phyloP scores from a whole-genome alignment of 2,113 vertebrate genomes.

The Oceanites oceanicus region DNA sequence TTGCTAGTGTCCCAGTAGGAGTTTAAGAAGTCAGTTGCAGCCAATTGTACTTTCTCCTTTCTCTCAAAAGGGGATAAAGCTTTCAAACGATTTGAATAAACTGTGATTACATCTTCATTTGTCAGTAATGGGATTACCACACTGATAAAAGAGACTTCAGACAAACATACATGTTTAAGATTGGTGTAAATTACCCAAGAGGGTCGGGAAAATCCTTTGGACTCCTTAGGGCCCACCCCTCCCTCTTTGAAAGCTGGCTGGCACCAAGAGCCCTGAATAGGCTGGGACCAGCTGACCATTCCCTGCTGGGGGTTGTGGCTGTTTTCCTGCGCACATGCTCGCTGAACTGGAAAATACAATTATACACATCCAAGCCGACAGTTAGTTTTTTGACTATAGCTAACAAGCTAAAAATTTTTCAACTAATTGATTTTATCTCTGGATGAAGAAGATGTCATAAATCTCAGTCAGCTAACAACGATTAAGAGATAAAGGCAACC shows the following conservation, averaged over 20 bases:
- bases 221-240: conserved; percentile 26
- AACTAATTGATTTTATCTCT: conserved; percentile 78
- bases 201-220: conserved; percentile 54
- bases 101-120: conserved; percentile 87
- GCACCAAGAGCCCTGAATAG: conserved; percentile 65
- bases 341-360: conserved; percentile 83
- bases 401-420: conserved; percentile 77
- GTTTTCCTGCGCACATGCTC: conserved; percentile 55
- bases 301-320: conserved; percentile 60
- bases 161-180: conserved; percentile 77
- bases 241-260: conserved; percentile 47
- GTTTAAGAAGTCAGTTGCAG: conserved; percentile 72
- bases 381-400: conserved; percentile 58
- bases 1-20: conserved; percentile 53
- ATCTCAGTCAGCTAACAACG: conserved; percentile 57
- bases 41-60: conserved; percentile 71
- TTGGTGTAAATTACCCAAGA: conserved; percentile 77
- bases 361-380: conserved; percentile 75
- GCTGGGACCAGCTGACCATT: conserved; percentile 64
- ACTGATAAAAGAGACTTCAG: conserved; percentile 73
- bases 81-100: conserved; percentile 77
- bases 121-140: conserved; percentile 87
- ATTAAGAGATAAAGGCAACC: conserved; percentile 39
- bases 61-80: conserved; percentile 72
- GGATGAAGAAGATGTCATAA: conserved; percentile 59